A percentile compares a stretch with the other conserved stretches of the same genome.
Evolutionary conservation across 2,113 vertebrate genomes (phyloP).

Genomic region (Catharus minimus): DNA sequence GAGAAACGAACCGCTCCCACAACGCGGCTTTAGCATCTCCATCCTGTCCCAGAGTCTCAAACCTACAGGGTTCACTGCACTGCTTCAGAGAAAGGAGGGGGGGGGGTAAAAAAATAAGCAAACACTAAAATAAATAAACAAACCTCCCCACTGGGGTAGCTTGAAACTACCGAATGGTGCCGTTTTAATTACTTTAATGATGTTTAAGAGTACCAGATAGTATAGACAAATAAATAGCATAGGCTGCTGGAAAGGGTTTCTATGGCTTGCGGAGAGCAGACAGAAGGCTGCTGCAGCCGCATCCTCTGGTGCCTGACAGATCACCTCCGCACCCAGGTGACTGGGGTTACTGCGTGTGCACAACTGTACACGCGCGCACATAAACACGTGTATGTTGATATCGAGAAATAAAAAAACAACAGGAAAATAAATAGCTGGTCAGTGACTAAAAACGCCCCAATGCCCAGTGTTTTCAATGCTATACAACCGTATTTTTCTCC

Average conservation of each 20-base stretch:
- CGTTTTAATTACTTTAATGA: conserved; percentile 52
- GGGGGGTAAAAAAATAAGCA: not conserved
- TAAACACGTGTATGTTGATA: rapidly evolving
- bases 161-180: conserved; percentile 44
- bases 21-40: not conserved
- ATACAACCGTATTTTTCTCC: not conserved
- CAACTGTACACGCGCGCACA: not conserved
- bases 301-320: not conserved
- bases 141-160: not conserved
- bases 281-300: not conserved
- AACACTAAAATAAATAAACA: not conserved
- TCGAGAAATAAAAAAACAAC: not conserved
- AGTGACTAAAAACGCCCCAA: not conserved
- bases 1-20: not conserved
- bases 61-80: not conserved
- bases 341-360: not conserved
- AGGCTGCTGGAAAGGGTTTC: not conserved
- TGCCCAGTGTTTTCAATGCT: not conserved
- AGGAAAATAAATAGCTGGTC: not conserved
- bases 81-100: not conserved
- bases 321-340: not conserved
- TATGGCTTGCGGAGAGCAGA: not conserved
- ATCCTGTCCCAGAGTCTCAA: not conserved
- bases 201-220: conserved; percentile 49
- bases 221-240: conserved; percentile 28